Evolutionary conservation across 2,113 vertebrate species (phyloP), one percentile per base, ranked within the genome.

Genomic region (Anser brachyrhynchus): DNA sequence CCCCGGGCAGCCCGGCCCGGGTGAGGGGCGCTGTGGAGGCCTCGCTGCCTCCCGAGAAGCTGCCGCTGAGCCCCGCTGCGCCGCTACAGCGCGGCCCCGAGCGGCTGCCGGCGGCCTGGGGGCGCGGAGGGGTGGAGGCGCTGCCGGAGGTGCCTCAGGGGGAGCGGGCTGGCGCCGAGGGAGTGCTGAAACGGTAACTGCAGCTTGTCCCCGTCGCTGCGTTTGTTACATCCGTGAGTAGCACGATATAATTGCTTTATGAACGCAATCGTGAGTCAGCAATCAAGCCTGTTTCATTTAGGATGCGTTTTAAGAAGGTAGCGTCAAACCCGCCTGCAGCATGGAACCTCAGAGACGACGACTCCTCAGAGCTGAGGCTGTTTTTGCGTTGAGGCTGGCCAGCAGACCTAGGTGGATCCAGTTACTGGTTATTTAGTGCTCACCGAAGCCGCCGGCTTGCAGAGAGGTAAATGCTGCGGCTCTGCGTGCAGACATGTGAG

Each of bases 401-500:
- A 98, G 97, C 97, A 98, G 89, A 98, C 90, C 91, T 98, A 99
- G 20, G 81, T 96, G 76, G 98, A 98, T 95, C 98, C 98, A 33
- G 97, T 93, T 91, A 97, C 98, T 21, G 98, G 98, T 58, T 98
- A 91, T 92, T 55, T 94, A 84, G 98, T 98, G 89, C 97, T 98
- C 95, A 98, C 98, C 4, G 94, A 96, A 96, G 96, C 96, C 89
- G 98, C 98, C 90, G 98, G 97, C 97, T 98, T 97, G 95, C 98
- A 96, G 96, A 98, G 98, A 85, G 98, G 98, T 29, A 89, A 75
- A 39, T 98, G 98, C 95, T 98, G 98, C 6, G 98, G 98, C 71
- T 98, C 92, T 46, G 98, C 98, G 2, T 98, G 98, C 97, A 98
- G 98, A 98, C 25, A 35, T 35, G 98, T 99, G 94, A 99, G 98